Conservation (phyloP, 2,888 invertebrate species). For the Caenorhabditis becei region DNA sequence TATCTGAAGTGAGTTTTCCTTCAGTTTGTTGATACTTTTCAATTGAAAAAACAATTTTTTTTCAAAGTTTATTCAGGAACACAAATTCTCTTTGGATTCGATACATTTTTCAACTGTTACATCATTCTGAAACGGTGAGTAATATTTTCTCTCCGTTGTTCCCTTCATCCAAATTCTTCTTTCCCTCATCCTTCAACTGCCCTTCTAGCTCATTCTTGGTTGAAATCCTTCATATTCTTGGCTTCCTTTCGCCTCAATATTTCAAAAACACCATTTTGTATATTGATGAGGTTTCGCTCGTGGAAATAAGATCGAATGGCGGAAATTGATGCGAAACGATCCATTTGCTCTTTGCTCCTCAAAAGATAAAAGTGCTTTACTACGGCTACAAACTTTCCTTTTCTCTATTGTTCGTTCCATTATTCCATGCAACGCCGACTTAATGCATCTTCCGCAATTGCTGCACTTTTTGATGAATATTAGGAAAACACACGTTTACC, state of each 20-base stretch:
- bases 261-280: neutral
- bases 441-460: conserved; percentile 42
- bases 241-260: neutral
- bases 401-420: conserved; percentile 39
- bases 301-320: conserved; percentile 2
- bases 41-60: neutral
- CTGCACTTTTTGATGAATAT: conserved; percentile 37
- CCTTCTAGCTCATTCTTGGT: neutral
- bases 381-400: conserved; percentile 24
- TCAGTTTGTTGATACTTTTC: neutral
- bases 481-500: conserved; percentile 37
- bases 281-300: neutral
- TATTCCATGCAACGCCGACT: conserved; percentile 28
- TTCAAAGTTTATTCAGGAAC: neutral
- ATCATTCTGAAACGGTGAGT: neutral
- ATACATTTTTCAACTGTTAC: neutral
- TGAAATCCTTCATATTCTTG: conserved; percentile 14
- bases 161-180: neutral
- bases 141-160: neutral
- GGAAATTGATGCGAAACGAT: conserved; percentile 5
- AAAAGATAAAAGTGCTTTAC: neutral
- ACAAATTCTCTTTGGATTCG: neutral
- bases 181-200: neutral
- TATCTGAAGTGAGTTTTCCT: too few relatives aligned
- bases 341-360: neutral